Evolutionary conservation across 2,797 vertebrate genomes (phyloP), one percentile per base, ranked within the genome.

Genomic region (Betta splendens): DNA sequence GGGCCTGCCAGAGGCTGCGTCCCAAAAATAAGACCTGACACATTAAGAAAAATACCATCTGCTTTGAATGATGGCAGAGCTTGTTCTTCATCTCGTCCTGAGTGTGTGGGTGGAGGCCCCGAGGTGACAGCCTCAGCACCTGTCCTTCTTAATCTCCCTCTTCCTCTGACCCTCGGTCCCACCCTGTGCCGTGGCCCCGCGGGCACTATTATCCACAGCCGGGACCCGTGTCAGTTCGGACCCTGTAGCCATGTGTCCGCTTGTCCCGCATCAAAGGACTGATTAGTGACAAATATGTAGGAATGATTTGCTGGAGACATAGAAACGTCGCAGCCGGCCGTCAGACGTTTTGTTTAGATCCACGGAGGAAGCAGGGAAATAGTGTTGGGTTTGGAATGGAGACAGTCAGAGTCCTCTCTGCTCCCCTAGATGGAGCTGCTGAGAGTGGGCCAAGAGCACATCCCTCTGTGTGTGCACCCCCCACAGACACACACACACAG

Each of bases 91-190:
- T 74, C 69, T 66, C 75, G 67, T 77, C 63, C 75, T 56, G 35
- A 65, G 75, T 77, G 77, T 79, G 75, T 68, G 75, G 29, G 29
- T 77, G 78, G 62, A 77, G 72, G 80, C 84, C 84, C 84, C 16
- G 67, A 84, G 86, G 90, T 92, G 88, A 91, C 85, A 89, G 87
- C 88, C 86, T 80, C 74, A 85, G 87, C 87, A 90, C 87, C 79
- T 90, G 83, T 77, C 73, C 67, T 72, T 73, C 80, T 80, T 88
- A 89, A 90, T 87, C 85, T 80, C 77, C 69, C 69, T 81, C 69
- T 81, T 85, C 74, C 69, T 73, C 49, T 89, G 87, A 90, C 86
- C 85, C 77, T 75, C 38, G 38, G 73, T 72, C 13, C 39, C 64
- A 64, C 63, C 72, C 61, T 26, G 74, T 54, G 38, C 69, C 51